phyloP scores from a whole-genome alignment of 2,888 invertebrate species.

The Margaritifera margaritifera region DNA sequence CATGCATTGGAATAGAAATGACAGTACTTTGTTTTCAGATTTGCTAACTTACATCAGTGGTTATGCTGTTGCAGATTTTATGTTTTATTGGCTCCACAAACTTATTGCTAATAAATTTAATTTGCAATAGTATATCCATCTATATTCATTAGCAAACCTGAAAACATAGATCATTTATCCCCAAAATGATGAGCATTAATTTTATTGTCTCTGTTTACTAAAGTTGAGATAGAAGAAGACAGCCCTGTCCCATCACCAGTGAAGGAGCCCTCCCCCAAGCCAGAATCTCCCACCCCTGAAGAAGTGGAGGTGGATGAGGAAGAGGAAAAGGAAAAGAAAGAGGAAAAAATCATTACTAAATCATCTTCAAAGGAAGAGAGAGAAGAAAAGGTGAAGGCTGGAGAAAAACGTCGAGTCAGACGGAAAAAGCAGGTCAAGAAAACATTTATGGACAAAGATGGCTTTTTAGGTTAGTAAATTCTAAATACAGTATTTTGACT shows the following conservation, averaged over 20 bases:
- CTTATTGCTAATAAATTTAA: too few relatives aligned
- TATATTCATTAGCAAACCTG: too few relatives aligned
- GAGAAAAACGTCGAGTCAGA: slow-evolving; percentile 40
- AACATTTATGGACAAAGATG: slow-evolving; percentile 70
- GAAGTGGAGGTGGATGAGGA: slow-evolving; percentile 13
- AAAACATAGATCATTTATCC: not conserved
- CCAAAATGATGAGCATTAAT: not conserved
- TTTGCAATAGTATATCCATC: too few relatives aligned
- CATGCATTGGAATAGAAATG: too few relatives aligned
- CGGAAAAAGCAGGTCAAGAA: slow-evolving; percentile 64
- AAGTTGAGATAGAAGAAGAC: slow-evolving; percentile 42
- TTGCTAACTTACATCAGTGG: too few relatives aligned
- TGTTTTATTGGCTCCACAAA: too few relatives aligned
- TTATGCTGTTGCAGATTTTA: too few relatives aligned
- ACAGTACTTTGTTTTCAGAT: too few relatives aligned
- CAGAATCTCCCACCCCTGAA: slow-evolving; percentile 25
- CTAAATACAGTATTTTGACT: too few relatives aligned
- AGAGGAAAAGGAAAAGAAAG: slow-evolving; percentile 3
- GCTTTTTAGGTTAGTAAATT: slow-evolving; percentile 66
- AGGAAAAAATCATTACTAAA: slow-evolving; percentile 15
- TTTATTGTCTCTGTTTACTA: slow-evolving; percentile 8
- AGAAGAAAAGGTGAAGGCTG: slow-evolving; percentile 16
- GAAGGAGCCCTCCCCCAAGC: slow-evolving; percentile 29
- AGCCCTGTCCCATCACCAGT: slow-evolving; percentile 41
- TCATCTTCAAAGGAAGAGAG: slow-evolving; percentile 20